phyloP scores from a whole-genome alignment of 1,140 invertebrate genomes.

The Frieseomelitta varia region DNA sequence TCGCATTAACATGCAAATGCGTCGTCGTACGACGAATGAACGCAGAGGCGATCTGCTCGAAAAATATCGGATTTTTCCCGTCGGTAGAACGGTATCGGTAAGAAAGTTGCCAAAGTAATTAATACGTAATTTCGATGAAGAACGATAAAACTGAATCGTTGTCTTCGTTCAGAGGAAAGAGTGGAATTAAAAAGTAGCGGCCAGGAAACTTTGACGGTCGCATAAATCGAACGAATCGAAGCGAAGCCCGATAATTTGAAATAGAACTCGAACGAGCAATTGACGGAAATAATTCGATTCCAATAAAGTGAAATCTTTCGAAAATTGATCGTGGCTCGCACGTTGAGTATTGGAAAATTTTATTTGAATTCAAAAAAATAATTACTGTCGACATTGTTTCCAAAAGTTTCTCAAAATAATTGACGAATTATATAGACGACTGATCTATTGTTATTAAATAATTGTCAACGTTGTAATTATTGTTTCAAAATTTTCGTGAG shows the following conservation, averaged over 20 bases:
- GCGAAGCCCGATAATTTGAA: constrained; percentile 2
- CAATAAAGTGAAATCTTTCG: neutral
- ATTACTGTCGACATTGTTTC: neutral
- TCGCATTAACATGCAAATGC: constrained; percentile 3
- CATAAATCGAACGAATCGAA: neutral
- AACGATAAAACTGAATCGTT: neutral
- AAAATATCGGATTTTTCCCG: constrained; percentile 8
- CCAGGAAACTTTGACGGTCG: neutral
- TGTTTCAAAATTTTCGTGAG: neutral
- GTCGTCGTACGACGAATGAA: neutral
- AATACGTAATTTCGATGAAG: neutral
- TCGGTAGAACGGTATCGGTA: too few relatives aligned
- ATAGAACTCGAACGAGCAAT: neutral
- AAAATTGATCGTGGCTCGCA: neutral
- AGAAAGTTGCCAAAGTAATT: constrained; percentile 2
- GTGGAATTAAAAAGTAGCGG: neutral
- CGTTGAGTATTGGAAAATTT: neutral
- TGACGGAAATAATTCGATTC: neutral
- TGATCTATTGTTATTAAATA: neutral
- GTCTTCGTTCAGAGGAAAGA: neutral
- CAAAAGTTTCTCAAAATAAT: neutral
- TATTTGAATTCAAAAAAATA: neutral
- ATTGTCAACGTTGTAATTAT: neutral
- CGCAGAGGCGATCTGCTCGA: neutral
- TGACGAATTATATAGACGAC: neutral